These are phyloP conservation scores for Tylochromis polylepis DNA, from an alignment of 2,113 vertebrate species.

Conservation along the genomic window DNA sequence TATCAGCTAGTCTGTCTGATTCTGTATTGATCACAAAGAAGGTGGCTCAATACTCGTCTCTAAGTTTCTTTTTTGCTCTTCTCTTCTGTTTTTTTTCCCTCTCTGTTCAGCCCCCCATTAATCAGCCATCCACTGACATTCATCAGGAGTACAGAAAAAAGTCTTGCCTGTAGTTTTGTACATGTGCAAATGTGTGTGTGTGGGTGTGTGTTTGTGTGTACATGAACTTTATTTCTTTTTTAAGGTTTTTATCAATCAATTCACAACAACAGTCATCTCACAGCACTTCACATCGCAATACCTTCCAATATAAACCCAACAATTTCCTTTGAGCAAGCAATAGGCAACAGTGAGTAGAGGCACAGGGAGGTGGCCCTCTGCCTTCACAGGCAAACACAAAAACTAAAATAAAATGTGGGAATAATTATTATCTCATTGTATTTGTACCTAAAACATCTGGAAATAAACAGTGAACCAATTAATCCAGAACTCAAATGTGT, in stretches of 20 bases:
- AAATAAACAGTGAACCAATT: background rate
- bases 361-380: background rate
- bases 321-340: background rate
- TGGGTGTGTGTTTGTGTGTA: background rate
- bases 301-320: background rate
- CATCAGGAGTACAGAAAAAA: background rate
- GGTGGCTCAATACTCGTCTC: slow-evolving; percentile 23
- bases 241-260: background rate
- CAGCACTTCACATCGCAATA: background rate
- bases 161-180: background rate
- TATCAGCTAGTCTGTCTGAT: slow-evolving; percentile 38
- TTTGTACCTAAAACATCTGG: background rate
- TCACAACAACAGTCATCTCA: background rate
- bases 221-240: background rate
- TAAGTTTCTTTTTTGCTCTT: slow-evolving; percentile 20
- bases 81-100: slow-evolving; percentile 16
- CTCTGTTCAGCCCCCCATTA: background rate
- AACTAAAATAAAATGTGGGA: background rate
- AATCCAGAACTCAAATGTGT: background rate
- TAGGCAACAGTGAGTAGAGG: background rate
- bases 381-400: background rate
- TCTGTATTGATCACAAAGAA: slow-evolving; percentile 43
- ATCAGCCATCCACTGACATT: slow-evolving; percentile 16
- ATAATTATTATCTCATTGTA: background rate
- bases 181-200: background rate